phyloP scores from a whole-genome alignment of 2,113 vertebrate genomes.

The Gallinago paraguaiae region DNA sequence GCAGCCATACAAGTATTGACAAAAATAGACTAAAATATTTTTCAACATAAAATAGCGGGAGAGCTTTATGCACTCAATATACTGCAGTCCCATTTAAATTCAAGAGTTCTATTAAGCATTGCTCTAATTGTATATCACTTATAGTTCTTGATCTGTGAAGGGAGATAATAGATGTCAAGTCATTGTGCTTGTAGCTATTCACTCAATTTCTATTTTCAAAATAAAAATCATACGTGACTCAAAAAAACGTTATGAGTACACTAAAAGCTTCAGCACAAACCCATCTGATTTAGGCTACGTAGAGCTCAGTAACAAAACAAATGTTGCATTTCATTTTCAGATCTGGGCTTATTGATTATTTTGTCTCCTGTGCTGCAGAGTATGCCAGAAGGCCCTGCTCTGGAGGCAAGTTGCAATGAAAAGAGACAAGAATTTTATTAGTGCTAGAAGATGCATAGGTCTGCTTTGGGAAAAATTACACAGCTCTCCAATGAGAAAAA shows the following conservation, averaged over 20 bases:
- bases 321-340: slow-evolving; percentile 71
- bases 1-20: neutral
- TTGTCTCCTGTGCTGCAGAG: slow-evolving; percentile 54
- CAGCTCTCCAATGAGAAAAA: slow-evolving; percentile 47
- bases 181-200: neutral
- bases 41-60: neutral
- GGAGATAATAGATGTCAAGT: slow-evolving; percentile 2
- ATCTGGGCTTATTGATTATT: slow-evolving; percentile 70
- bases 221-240: slow-evolving; percentile 1
- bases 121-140: slow-evolving; percentile 17
- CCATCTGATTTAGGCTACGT: slow-evolving; percentile 19
- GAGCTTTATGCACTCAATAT: neutral
- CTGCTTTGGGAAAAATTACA: slow-evolving; percentile 56
- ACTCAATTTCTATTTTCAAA: slow-evolving; percentile 27
- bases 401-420: slow-evolving; percentile 59
- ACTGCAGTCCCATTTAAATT: neutral
- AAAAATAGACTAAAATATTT: neutral
- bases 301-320: slow-evolving; percentile 46
- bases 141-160: neutral
- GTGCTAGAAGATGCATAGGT: slow-evolving; percentile 37
- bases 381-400: slow-evolving; percentile 47
- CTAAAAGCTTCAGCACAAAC: slow-evolving; percentile 16
- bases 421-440: slow-evolving; percentile 74
- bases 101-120: neutral
- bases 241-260: neutral